phyloP scores from a whole-genome alignment of 2,888 invertebrate species.

The Temnothorax rugatulus region DNA sequence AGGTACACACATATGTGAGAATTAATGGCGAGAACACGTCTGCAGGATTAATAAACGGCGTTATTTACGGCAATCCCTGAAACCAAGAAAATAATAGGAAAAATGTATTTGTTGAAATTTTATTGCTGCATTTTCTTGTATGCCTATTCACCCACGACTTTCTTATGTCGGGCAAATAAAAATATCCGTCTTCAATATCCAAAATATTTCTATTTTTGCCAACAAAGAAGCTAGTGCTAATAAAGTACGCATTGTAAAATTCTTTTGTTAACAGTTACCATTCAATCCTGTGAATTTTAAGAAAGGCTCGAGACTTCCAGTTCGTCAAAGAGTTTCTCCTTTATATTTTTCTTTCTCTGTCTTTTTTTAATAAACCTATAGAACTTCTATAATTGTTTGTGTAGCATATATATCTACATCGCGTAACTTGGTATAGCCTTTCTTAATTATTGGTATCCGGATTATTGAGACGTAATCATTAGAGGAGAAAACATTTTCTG shows the following conservation, averaged over 20 bases:
- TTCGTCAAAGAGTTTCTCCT: background rate
- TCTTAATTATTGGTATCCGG: background rate
- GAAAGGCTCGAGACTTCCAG: background rate
- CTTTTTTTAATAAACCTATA: background rate
- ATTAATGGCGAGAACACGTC: conserved; percentile 1
- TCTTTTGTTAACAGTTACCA: background rate
- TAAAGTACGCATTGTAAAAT: background rate
- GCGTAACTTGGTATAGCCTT: background rate
- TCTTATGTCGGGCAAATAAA: background rate
- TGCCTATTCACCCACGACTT: background rate
- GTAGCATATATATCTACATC: background rate
- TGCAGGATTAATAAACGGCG: background rate
- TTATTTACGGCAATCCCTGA: conserved; percentile 1
- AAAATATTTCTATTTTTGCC: background rate
- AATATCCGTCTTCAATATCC: background rate
- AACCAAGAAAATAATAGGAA: background rate
- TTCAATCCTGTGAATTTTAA: background rate
- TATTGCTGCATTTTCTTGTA: background rate
- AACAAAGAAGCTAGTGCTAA: background rate
- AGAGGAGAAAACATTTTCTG: background rate
- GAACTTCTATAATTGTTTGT: background rate
- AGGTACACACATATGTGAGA: background rate
- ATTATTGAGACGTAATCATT: conserved; percentile 3
- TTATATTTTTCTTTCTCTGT: background rate
- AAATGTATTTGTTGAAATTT: background rate